Evolutionary conservation across 2,797 vertebrate species (phyloP), one percentile per base, ranked within the genome.

Genomic region (Hydrophis major): DNA sequence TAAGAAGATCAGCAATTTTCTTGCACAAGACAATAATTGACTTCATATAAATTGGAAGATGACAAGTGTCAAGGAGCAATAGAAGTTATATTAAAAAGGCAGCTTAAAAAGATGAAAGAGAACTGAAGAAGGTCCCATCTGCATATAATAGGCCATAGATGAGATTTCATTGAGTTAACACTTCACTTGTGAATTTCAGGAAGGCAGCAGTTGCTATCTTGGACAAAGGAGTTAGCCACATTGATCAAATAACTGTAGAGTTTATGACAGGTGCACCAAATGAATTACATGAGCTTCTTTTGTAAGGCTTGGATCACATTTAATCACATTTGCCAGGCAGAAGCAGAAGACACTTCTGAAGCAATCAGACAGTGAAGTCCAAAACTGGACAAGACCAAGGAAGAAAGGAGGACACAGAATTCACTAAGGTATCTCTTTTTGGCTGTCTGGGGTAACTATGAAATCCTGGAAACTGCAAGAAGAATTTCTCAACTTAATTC

Each of bases 41-140:
- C 95, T 96, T 96, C 95, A 94, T 94, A 94, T 87, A 94, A 90
- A 92, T 94, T 95, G 96, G 96, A 96, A 95, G 95, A 95, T 94
- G 87, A 2, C 92, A 95, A 95, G 56, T 93, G 87, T 56, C 91
- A 94, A 95, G 95, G 93, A 93, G 90, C 69, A 96, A 95, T 87
- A 53, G 32, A 91, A 93, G 93, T 92, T 87, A 92, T 83, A 94
- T 91, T 87, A 18, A 37, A 92, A 96, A 95, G 95, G 28, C 89
- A 90, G 90, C 87, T 94, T 95, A 92, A 96, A 96, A 96, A 95
- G 88, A 93, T 59, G 93, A 96, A 94, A 89, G 90, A 92, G 59
- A 89, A 37, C 91, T 90, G 94, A 96, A 95, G 95, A 0, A 63
- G 14, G n/a, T 95, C 78, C 86, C 12, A 94, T 59, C 89, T 96